These are phyloP conservation scores for Rhinoderma darwinii DNA, from an alignment of 2,113 vertebrate genomes.

Conservation along the genomic window DNA sequence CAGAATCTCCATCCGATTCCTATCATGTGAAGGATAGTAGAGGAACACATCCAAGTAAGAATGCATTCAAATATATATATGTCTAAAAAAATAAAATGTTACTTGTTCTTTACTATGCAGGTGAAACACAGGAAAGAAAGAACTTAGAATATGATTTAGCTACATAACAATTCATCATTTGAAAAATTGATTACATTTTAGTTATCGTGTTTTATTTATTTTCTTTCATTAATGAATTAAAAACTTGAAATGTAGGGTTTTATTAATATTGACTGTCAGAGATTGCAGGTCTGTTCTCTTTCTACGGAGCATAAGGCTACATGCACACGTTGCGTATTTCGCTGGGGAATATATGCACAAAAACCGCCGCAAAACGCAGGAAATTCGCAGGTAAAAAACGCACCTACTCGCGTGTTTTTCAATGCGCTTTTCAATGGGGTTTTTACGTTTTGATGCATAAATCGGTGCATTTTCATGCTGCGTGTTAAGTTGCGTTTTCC, in stretches of 20 bases:
- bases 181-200: background rate
- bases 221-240: background rate
- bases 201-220: background rate
- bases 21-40: conserved; percentile 33
- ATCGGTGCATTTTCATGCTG: no score
- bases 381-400: no score
- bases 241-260: background rate
- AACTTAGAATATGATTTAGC: background rate
- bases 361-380: no score
- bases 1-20: background rate
- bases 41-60: conserved; percentile 38
- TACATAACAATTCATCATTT: background rate
- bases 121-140: background rate
- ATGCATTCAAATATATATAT: conserved; percentile 17
- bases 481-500: no score
- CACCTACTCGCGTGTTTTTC: no score
- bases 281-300: background rate
- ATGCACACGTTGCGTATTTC: no score
- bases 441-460: no score
- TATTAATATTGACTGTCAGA: background rate
- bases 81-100: background rate
- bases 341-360: no score
- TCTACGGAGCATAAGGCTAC: background rate
- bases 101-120: background rate
- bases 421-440: no score